Conservation (phyloP, 1,140 invertebrate genomes). For the Cryptotermes secundus region DNA sequence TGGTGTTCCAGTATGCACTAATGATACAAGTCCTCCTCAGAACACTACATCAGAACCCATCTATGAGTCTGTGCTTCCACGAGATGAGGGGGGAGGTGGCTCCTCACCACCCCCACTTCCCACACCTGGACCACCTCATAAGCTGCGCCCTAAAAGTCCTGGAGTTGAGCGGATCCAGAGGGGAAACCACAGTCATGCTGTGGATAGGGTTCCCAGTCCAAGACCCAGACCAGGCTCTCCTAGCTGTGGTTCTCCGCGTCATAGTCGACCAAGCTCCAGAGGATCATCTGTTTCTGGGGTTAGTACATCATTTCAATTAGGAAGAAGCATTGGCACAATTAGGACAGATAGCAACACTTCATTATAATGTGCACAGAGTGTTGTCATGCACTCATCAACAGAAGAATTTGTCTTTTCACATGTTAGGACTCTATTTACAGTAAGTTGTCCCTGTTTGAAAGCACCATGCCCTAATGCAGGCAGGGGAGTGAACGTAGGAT, state of each 20-base stretch:
- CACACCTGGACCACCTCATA: conserved; percentile 49
- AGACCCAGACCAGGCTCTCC: conserved; percentile 46
- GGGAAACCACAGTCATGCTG: conserved; percentile 45
- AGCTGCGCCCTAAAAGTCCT: conserved; percentile 46
- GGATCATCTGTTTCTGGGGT: conserved; percentile 43
- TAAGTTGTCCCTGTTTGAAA: no score
- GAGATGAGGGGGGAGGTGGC: conserved; percentile 56
- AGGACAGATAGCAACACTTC: no score
- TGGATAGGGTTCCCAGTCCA: conserved; percentile 54
- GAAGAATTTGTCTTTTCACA: no score
- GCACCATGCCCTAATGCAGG: no score
- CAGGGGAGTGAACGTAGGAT: no score
- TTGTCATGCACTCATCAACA: no score
- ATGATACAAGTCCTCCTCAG: conserved; percentile 43
- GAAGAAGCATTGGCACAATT: no score
- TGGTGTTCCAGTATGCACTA: conserved; percentile 41
- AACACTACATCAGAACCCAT: conserved; percentile 67
- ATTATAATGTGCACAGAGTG: no score
- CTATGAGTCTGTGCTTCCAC: conserved; percentile 77
- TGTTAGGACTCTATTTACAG: no score
- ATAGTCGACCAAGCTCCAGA: conserved; percentile 48
- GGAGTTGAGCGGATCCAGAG: conserved; percentile 43
- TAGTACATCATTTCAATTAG: conserved; percentile 12
- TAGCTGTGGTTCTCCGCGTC: conserved; percentile 48
- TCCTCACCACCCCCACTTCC: conserved; percentile 57